Conservation (phyloP, 30 jellyfish, hydroid and myxozoan species). For the Aurelia aurita region DNA sequence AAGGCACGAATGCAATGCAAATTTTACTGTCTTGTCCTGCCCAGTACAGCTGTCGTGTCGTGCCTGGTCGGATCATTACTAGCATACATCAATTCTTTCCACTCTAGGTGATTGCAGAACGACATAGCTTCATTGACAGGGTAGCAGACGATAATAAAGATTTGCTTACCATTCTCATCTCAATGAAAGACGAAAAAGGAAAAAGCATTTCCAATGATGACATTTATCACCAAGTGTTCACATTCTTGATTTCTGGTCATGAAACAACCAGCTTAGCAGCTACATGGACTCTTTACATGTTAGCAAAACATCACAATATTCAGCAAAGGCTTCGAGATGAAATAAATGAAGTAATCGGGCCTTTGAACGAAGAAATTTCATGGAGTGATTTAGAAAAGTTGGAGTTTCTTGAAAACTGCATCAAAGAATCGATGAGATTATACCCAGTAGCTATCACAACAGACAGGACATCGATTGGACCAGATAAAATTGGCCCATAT, state of each 20-base stretch:
- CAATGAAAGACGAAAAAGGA: constrained; percentile 46
- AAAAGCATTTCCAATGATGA: constrained; percentile 27
- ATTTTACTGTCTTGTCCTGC: no score
- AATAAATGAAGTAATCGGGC: not conserved
- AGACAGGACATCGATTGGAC: constrained; percentile 53
- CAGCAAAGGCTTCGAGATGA: constrained; percentile 43
- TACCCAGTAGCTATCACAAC: constrained; percentile 69
- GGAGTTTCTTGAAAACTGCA: constrained; percentile 48
- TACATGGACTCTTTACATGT: constrained; percentile 57
- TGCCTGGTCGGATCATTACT: no score
- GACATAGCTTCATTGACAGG: no score
- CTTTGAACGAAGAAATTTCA: constrained; percentile 8
- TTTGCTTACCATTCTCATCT: constrained; percentile 22
- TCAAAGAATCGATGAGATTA: constrained; percentile 67
- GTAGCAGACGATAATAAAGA: not conserved
- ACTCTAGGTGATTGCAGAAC: constrained; percentile 25
- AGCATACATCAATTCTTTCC: no score
- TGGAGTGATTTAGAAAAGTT: constrained; percentile 51
- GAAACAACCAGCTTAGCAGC: constrained; percentile 71
- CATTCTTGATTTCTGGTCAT: constrained; percentile 64
- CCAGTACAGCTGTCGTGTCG: no score
- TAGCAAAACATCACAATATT: constrained; percentile 37
- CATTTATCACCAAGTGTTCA: constrained; percentile 66
- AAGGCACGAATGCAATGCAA: no score
- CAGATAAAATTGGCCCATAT: constrained; percentile 56